phyloP scores from a whole-genome alignment of 2,888 invertebrate species.

The Sesamia inferens region DNA sequence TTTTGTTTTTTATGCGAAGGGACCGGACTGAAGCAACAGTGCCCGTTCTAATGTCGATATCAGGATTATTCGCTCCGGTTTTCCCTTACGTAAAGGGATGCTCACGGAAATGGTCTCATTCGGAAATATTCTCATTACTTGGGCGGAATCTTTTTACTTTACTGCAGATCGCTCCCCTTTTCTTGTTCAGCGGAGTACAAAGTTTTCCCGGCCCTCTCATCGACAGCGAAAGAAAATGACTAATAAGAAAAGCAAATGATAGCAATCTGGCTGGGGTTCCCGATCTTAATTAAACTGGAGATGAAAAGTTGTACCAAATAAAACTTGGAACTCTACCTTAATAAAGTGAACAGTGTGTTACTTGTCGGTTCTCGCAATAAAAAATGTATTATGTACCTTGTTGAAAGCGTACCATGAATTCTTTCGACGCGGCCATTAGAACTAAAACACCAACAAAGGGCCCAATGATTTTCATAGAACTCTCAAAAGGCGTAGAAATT shows the following conservation, averaged over 20 bases:
- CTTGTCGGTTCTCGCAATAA: constrained; percentile 51
- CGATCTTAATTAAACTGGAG: constrained; percentile 81
- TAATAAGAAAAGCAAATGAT: constrained; percentile 85
- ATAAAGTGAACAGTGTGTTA: constrained; percentile 48
- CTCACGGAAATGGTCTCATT: constrained; percentile 75
- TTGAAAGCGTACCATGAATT: constrained; percentile 77
- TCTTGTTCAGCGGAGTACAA: constrained; percentile 80
- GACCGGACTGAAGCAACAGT: constrained; percentile 68
- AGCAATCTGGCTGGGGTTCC: constrained; percentile 76
- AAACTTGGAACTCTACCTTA: constrained; percentile 53
- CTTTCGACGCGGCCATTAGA: constrained; percentile 74
- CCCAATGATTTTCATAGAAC: constrained; percentile 71
- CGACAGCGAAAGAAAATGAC: constrained; percentile 79
- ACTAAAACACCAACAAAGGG: constrained; percentile 69
- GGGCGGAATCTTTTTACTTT: constrained; percentile 82
- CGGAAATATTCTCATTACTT: constrained; percentile 85
- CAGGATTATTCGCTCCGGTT: constrained; percentile 73
- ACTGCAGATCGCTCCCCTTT: constrained; percentile 78
- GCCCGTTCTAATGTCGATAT: constrained; percentile 73
- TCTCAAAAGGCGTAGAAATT: constrained; percentile 78
- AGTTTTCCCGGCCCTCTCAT: constrained; percentile 79
- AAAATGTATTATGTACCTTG: constrained; percentile 64
- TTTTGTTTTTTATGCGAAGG: constrained; percentile 75
- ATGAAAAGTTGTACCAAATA: constrained; percentile 70
- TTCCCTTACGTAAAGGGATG: constrained; percentile 73